Evolutionary conservation across 1,140 invertebrate species (phyloP).

Genomic region (Stenopsyche tienmushanensis): DNA sequence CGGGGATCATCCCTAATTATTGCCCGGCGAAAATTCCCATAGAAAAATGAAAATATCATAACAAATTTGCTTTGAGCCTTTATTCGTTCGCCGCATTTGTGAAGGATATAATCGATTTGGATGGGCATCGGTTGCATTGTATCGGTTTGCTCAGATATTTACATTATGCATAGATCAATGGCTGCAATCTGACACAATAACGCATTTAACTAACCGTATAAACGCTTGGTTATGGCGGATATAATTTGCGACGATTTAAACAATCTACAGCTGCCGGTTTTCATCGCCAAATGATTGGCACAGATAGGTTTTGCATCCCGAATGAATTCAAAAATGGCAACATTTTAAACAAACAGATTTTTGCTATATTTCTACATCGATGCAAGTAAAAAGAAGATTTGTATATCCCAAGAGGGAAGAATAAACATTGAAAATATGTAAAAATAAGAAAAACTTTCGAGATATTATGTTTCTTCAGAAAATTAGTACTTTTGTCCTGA

Average conservation of each 20-base stretch:
- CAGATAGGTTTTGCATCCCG: too few species aligned
- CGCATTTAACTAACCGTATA: conserved; percentile 36
- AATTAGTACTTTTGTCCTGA: too few species aligned
- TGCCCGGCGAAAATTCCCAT: conserved; percentile 27
- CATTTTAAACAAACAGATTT: too few species aligned
- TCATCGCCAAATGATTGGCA: too few species aligned
- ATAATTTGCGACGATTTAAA: neutral
- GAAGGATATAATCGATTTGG: conserved; percentile 25
- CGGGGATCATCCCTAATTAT: conserved; percentile 29
- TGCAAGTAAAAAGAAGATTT: too few species aligned
- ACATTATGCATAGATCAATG: conserved; percentile 29
- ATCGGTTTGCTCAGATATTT: conserved; percentile 19
- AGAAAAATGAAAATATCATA: conserved; percentile 37
- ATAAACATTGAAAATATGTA: too few species aligned
- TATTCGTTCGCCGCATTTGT: conserved; percentile 16
- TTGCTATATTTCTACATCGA: too few species aligned
- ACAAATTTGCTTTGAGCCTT: conserved; percentile 29
- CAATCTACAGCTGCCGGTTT: conserved; percentile 12
- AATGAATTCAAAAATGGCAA: too few species aligned
- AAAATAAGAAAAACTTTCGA: too few species aligned
- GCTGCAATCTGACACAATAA: conserved; percentile 25
- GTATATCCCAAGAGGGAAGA: too few species aligned
- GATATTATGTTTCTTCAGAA: too few species aligned
- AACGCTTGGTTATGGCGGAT: conserved; percentile 13
- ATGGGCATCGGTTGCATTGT: conserved; percentile 24